phyloP scores from a whole-genome alignment of 1,140 invertebrate genomes.

The Gonatopus flavifemur region DNA sequence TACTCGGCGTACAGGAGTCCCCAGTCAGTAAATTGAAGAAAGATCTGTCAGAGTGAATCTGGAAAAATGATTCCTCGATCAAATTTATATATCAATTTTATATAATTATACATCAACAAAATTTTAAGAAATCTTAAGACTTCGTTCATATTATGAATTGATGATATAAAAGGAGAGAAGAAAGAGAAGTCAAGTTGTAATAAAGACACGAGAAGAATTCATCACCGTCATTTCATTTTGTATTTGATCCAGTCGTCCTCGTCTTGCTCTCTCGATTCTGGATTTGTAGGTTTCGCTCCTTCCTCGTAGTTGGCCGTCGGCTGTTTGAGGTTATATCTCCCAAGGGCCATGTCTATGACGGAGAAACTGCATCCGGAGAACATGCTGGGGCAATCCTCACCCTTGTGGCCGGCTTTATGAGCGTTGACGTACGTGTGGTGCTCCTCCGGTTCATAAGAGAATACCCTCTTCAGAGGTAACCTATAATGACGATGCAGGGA shows the following conservation, averaged over 20 bases:
- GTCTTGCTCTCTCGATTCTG: too few species aligned
- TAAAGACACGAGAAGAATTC: too few species aligned
- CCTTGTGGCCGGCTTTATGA: constrained; percentile 58
- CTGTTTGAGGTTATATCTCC: constrained; percentile 62
- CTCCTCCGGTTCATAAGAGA: constrained; percentile 66
- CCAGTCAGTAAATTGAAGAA: too few species aligned
- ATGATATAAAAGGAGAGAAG: too few species aligned
- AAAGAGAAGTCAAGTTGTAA: too few species aligned
- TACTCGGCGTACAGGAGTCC: too few species aligned
- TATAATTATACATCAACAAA: too few species aligned
- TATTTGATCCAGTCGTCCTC: constrained; percentile 29
- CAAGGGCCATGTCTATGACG: constrained; percentile 71
- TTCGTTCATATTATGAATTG: too few species aligned
- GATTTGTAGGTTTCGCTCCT: constrained; percentile 21
- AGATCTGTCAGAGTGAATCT: too few species aligned
- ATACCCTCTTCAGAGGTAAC: constrained; percentile 65
- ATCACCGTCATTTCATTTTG: constrained; percentile 46
- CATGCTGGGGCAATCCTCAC: constrained; percentile 59
- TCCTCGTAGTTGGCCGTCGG: constrained; percentile 22
- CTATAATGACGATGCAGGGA: constrained; percentile 49
- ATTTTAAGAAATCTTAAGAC: too few species aligned
- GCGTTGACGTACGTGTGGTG: constrained; percentile 69
- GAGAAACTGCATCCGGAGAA: constrained; percentile 71
- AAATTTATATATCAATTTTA: too few species aligned
- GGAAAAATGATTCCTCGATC: too few species aligned